Evolutionary conservation across 2,797 vertebrate species (phyloP).

Genomic region (Squalus acanthias): DNA sequence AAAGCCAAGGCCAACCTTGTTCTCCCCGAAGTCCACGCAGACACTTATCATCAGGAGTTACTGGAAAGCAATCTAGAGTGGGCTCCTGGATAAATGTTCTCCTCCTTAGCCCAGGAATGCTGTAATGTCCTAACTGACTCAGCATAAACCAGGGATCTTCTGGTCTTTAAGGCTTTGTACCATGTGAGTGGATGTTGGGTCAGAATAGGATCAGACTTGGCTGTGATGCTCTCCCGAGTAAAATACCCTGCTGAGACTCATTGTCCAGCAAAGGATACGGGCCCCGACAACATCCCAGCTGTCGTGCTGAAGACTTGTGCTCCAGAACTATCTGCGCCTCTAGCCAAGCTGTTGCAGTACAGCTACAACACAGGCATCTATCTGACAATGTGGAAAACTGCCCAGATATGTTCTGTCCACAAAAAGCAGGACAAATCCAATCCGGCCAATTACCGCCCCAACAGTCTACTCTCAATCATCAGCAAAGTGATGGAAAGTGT

Average conservation of each 20-base stretch:
- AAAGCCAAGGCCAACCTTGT: not conserved
- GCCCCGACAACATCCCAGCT: too few species aligned
- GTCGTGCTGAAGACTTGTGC: too few species aligned
- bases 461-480: too few species aligned
- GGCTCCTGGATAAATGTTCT: not conserved
- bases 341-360: too few species aligned
- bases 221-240: not conserved
- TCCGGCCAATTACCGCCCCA: too few species aligned
- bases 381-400: too few species aligned
- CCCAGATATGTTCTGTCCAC: too few species aligned
- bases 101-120: not conserved
- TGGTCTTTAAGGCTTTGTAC: not conserved
- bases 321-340: too few species aligned
- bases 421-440: too few species aligned
- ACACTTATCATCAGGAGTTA: not conserved
- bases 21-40: not conserved
- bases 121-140: not conserved
- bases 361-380: too few species aligned
- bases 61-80: not conserved
- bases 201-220: not conserved
- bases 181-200: not conserved
- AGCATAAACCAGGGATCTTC: not conserved
- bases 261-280: not conserved
- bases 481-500: too few species aligned
- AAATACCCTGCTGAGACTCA: not conserved